Evolutionary conservation across 2,888 invertebrate species (phyloP).

Genomic region (Netelia melanura): DNA sequence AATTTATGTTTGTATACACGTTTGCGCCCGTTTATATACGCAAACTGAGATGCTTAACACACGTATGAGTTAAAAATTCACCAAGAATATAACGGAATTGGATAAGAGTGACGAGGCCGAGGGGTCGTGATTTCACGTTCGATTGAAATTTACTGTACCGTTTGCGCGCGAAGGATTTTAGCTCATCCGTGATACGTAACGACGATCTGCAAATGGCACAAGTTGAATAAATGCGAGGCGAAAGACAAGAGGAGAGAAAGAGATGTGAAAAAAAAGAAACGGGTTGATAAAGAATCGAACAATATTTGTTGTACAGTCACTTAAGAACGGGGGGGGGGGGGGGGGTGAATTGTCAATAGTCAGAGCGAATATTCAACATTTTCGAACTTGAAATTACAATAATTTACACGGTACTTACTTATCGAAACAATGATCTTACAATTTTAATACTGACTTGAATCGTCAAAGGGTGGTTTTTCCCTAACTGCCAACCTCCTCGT

Average conservation of each 20-base stretch:
- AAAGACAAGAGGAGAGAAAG: slow-evolving; percentile 40
- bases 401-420: no score
- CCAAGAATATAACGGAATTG: slow-evolving; percentile 54
- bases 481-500: no score
- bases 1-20: not conserved
- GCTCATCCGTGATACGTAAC: slow-evolving; percentile 36
- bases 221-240: slow-evolving; percentile 54
- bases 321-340: no score
- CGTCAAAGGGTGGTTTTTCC: no score
- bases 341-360: no score
- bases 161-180: slow-evolving; percentile 25
- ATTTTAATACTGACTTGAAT: no score
- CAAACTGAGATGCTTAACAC: slow-evolving; percentile 10
- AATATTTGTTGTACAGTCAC: slow-evolving; percentile 63
- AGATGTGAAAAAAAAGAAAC: slow-evolving; percentile 36
- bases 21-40: not conserved
- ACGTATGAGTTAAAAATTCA: slow-evolving; percentile 36
- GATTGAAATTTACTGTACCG: slow-evolving; percentile 52
- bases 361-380: not conserved
- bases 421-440: no score
- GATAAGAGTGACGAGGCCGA: slow-evolving; percentile 64
- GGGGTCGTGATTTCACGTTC: slow-evolving; percentile 61
- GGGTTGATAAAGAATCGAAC: slow-evolving; percentile 5
- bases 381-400: not conserved
- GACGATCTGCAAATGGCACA: slow-evolving; percentile 56